Evolutionary conservation across 1,140 invertebrate species (phyloP).

Genomic region (Drosophila quadrilineata): DNA sequence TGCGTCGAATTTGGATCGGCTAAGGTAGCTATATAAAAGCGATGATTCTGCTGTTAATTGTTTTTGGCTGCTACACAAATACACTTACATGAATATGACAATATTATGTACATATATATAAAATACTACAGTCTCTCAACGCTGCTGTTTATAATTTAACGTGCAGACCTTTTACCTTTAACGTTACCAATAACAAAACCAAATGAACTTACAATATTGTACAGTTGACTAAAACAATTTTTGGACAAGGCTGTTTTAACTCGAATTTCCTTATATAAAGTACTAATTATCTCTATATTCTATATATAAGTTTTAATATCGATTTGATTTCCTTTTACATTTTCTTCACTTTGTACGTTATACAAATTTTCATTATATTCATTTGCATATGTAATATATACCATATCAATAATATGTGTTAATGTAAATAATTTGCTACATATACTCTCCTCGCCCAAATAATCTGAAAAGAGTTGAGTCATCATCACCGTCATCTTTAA

Average conservation of each 20-base stretch:
- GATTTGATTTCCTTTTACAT: constrained; percentile 50
- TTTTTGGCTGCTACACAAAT: constrained; percentile 66
- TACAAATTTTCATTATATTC: constrained; percentile 10
- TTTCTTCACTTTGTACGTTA: constrained; percentile 50
- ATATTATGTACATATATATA: constrained; percentile 44
- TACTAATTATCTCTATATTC: constrained; percentile 1
- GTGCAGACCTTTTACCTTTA: constrained; percentile 49
- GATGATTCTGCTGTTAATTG: constrained; percentile 39
- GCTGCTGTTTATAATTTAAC: constrained; percentile 50
- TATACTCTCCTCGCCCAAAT: constrained; percentile 25
- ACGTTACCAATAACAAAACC: constrained; percentile 36
- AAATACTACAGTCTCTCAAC: constrained; percentile 16
- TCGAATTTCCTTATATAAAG: constrained; percentile 15
- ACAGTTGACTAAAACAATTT: constrained; percentile 63
- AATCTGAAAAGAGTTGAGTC: constrained; percentile 58
- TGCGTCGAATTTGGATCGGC: constrained; percentile 44
- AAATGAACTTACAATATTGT: constrained; percentile 50
- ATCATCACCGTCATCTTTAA: constrained; percentile 69
- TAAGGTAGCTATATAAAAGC: constrained; percentile 63
- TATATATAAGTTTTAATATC: constrained; percentile 23
- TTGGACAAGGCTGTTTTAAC: constrained; percentile 51
- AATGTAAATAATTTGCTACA: constrained; percentile 64
- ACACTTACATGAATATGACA: constrained; percentile 46
- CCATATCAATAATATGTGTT: constrained; percentile 40
- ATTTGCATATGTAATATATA: constrained; percentile 28